Percentiles rank a stretch among this genome's conserved stretches.
phyloP scores from a whole-genome alignment of 2,113 vertebrate genomes.

The Empidonax traillii region DNA sequence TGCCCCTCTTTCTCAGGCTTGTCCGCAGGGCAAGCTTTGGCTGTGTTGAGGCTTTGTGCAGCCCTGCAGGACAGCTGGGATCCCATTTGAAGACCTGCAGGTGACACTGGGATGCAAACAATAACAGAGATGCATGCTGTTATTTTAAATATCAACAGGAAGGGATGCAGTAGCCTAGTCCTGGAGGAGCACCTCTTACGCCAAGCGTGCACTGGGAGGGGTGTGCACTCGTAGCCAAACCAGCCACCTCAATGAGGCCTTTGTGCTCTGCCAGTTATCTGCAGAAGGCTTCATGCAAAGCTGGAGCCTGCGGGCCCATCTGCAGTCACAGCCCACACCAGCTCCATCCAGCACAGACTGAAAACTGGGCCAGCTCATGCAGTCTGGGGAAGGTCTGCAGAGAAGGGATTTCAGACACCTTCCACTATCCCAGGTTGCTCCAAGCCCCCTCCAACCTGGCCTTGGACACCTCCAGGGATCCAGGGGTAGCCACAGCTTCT shows the following conservation, averaged over 20 bases:
- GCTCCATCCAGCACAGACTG: neutral
- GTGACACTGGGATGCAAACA: neutral
- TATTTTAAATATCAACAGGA: neutral
- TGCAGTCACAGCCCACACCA: neutral
- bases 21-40: neutral
- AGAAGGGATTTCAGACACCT: neutral
- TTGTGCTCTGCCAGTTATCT: neutral
- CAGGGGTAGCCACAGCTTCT: neutral
- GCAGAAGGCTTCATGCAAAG: neutral
- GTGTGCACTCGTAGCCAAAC: neutral
- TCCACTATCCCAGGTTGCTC: rapidly evolving
- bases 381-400: neutral
- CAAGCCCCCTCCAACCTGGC: rapidly evolving
- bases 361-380: rapidly evolving
- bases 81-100: neutral
- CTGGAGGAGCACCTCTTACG: neutral
- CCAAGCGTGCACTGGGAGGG: neutral
- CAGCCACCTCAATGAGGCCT: neutral
- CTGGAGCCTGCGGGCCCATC: neutral
- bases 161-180: neutral
- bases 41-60: neutral
- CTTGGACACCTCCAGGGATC: neutral
- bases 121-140: neutral
- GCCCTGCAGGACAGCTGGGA: rapidly evolving
- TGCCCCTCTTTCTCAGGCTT: neutral